Conservation (phyloP, 1,140 invertebrate species). For the Drosophila neocordata region DNA sequence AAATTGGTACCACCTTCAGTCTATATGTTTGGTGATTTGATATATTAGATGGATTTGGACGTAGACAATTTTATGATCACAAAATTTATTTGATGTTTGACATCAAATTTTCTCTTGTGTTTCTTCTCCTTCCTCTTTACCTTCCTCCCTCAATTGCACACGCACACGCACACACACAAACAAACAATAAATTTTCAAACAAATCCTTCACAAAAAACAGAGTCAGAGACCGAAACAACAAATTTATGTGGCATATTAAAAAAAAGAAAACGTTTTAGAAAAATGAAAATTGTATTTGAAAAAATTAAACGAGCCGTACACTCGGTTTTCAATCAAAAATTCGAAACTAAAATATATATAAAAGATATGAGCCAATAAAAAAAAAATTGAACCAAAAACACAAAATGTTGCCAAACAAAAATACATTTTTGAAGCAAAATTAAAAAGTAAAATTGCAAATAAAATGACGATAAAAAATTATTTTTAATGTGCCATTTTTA, state of each 20-base stretch:
- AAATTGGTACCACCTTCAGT: slow-evolving; percentile 4
- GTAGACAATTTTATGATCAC: slow-evolving; percentile 79
- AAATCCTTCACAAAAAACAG: slow-evolving; percentile 48
- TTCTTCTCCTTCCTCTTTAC: not conserved
- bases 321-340: slow-evolving; percentile 22
- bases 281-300: slow-evolving; percentile 26
- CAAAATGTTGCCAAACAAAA: slow-evolving; percentile 19
- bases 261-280: slow-evolving; percentile 33
- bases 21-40: slow-evolving; percentile 47
- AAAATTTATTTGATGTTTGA: slow-evolving; percentile 72
- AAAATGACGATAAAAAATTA: slow-evolving; percentile 71
- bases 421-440: slow-evolving; percentile 26
- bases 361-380: slow-evolving; percentile 43
- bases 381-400: slow-evolving; percentile 30
- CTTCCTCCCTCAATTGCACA: slow-evolving; percentile 26
- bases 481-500: slow-evolving; percentile 70
- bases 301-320: slow-evolving; percentile 65
- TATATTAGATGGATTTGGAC: slow-evolving; percentile 72
- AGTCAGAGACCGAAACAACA: not conserved
- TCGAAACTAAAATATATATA: slow-evolving; percentile 46
- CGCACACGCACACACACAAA: slow-evolving; percentile 19
- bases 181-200: slow-evolving; percentile 60
- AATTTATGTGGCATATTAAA: slow-evolving; percentile 74
- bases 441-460: slow-evolving; percentile 60
- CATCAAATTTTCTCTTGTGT: slow-evolving; percentile 37